Base-by-base conservation (phyloP, 2,888 invertebrate species). In the Drosophila seclusa region DNA sequence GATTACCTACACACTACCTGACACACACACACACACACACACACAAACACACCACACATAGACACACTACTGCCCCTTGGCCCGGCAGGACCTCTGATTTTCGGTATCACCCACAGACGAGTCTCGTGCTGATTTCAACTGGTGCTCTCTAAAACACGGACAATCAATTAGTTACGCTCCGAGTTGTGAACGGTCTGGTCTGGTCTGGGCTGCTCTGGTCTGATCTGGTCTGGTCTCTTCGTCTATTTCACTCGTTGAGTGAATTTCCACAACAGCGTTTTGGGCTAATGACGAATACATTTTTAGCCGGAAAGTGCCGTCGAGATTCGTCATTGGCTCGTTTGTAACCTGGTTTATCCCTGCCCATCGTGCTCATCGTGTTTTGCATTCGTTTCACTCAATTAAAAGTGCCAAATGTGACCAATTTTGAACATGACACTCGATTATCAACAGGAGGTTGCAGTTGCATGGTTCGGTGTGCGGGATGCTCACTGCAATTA, bases 141-240 rank as follows among this genome's bases (percentile, higher is more conserved):
- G 38, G 62, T 27, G 78, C 88, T 78, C 81, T 73, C 83, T 69
- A 61, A 54, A 55, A 64, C 73, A 78, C 76, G 78, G 79, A 74
- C 85, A 90, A 88, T 87, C 91, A 90, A 90, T 90, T 91, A 88
- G 91, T 75, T 82, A 76, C 84, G 90, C 91, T 83, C 77, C 68
- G 69, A 76, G 76, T 42, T 62, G 55, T 38, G 27, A 11, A 16
- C 29, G 24, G 42, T 50, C 32, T 29, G 36, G 24, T 29, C 36
- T 34, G 36, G 21, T 29, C 4, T 59, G 21, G 1, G 10, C 31
- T 36, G n/a, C 45, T 36, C 36, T 54, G 16, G 2, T 8, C 34
- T 45, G 2, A 18, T n/a, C 8, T 59, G 42, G 6, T 36, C 36
- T 54, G 16, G 34, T 8, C 34, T 45, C 16, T 38, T 36, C 31